These are phyloP conservation scores for Calidris pugnax DNA, from an alignment of 2,113 vertebrate genomes.

Conservation along the genomic window DNA sequence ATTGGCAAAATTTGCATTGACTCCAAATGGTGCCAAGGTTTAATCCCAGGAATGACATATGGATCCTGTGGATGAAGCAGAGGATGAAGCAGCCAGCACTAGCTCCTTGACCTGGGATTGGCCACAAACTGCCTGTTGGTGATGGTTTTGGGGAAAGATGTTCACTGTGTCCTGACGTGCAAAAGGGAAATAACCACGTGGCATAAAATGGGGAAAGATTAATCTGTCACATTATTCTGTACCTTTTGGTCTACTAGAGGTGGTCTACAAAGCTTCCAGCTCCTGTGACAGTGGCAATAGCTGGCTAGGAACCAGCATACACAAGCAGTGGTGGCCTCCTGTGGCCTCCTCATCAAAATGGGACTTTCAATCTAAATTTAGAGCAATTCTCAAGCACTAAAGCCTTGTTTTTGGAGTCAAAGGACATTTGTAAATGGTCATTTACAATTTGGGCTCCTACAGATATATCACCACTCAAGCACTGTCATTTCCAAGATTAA, in stretches of 20 bases:
- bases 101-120: not conserved
- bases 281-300: not conserved
- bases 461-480: not conserved
- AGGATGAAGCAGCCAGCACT: not conserved
- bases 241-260: not conserved
- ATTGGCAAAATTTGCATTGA: conserved; percentile 2
- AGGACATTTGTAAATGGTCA: not conserved
- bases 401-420: not conserved
- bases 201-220: not conserved
- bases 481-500: not conserved
- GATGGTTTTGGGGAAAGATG: not conserved
- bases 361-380: not conserved
- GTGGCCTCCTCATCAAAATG: not conserved
- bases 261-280: not conserved
- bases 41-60: conserved; percentile 25
- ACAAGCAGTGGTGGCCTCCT: not conserved
- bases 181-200: not conserved
- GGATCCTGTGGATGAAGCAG: not conserved
- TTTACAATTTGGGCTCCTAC: not conserved
- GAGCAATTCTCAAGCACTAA: not conserved
- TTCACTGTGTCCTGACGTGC: not conserved
- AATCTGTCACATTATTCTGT: not conserved
- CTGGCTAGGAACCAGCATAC: too few species aligned
- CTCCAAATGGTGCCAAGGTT: not conserved
- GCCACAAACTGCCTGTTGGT: too few species aligned